Percentiles rank a stretch among this genome's conserved stretches.
Evolutionary conservation across 2,888 invertebrate species (phyloP).

Genomic region (Synergus gifuensis): DNA sequence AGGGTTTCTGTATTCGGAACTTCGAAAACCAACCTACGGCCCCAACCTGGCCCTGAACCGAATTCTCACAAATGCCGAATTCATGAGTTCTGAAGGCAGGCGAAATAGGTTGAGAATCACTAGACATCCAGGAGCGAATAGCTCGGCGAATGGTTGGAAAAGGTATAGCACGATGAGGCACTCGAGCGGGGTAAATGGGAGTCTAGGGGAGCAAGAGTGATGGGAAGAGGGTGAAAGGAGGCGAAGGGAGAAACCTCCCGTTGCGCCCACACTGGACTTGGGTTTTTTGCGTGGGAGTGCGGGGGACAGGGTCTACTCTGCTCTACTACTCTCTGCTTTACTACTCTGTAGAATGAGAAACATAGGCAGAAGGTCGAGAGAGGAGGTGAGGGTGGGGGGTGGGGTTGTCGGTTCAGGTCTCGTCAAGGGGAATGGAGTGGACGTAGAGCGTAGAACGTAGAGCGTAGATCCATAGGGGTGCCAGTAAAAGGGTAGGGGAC

Average conservation of each 20-base stretch:
- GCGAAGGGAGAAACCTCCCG: slow-evolving; percentile 68
- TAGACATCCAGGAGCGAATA: slow-evolving; percentile 56
- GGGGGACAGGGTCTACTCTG: slow-evolving; percentile 49
- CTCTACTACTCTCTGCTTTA: slow-evolving; percentile 52
- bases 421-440: slow-evolving; percentile 50
- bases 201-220: slow-evolving; percentile 43
- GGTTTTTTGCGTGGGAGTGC: slow-evolving; percentile 67
- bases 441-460: slow-evolving; percentile 49
- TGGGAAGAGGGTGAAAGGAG: slow-evolving; percentile 67
- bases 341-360: slow-evolving; percentile 66
- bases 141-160: slow-evolving; percentile 50
- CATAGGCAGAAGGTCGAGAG: slow-evolving; percentile 55
- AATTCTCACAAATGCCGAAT: slow-evolving; percentile 2
- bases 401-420: slow-evolving; percentile 44
- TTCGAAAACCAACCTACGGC: no score
- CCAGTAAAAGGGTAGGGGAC: slow-evolving; percentile 70
- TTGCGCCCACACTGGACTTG: slow-evolving; percentile 75
- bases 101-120: slow-evolving; percentile 61
- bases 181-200: slow-evolving; percentile 41
- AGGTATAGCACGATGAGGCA: slow-evolving; percentile 52
- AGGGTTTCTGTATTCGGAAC: no score
- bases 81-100: slow-evolving; percentile 3
- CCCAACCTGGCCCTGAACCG: slow-evolving; percentile 1
- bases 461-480: slow-evolving; percentile 74
- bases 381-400: slow-evolving; percentile 42